Evolutionary conservation across 2,888 invertebrate genomes (phyloP).

Genomic region (Eupithecia centaureata): DNA sequence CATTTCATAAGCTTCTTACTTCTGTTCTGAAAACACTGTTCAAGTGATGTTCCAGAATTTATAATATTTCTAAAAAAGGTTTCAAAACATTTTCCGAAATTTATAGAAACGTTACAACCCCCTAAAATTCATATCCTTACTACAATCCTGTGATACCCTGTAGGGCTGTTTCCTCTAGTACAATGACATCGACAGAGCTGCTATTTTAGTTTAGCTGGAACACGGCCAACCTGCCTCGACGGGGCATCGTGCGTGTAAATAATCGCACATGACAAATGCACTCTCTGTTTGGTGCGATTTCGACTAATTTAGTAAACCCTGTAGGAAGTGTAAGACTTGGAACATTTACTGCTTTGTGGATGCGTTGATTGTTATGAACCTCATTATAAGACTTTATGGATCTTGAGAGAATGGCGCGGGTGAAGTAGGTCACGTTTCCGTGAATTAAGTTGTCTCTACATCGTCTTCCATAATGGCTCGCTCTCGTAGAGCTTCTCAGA

Average conservation of each 20-base stretch:
- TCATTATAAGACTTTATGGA: slow-evolving; percentile 5
- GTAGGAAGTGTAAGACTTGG: slow-evolving; percentile 45
- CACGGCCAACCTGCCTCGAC: slow-evolving; percentile 73
- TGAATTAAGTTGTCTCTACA: slow-evolving; percentile 8
- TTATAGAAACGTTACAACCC: background rate
- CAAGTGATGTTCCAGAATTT: no score
- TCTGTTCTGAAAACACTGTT: no score
- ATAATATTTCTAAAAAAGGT: no score
- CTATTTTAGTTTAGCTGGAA: slow-evolving; percentile 81
- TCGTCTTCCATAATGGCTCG: slow-evolving; percentile 8
- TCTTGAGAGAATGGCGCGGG: background rate
- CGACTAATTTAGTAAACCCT: slow-evolving; percentile 67
- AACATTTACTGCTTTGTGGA: slow-evolving; percentile 22
- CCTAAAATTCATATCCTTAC: slow-evolving; percentile 13
- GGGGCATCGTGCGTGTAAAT: slow-evolving; percentile 74
- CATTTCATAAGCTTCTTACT: background rate
- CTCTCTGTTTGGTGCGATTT: slow-evolving; percentile 61
- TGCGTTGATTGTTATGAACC: slow-evolving; percentile 16
- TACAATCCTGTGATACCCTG: slow-evolving; percentile 40
- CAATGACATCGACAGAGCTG: slow-evolving; percentile 77
- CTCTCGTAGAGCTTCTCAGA: slow-evolving; percentile 2
- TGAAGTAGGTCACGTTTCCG: slow-evolving; percentile 14
- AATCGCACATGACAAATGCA: slow-evolving; percentile 72
- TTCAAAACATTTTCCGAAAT: background rate
- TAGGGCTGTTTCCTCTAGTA: slow-evolving; percentile 71